phyloP scores from a whole-genome alignment of 2,113 vertebrate species.

The Craseonycteris thonglongyai region DNA sequence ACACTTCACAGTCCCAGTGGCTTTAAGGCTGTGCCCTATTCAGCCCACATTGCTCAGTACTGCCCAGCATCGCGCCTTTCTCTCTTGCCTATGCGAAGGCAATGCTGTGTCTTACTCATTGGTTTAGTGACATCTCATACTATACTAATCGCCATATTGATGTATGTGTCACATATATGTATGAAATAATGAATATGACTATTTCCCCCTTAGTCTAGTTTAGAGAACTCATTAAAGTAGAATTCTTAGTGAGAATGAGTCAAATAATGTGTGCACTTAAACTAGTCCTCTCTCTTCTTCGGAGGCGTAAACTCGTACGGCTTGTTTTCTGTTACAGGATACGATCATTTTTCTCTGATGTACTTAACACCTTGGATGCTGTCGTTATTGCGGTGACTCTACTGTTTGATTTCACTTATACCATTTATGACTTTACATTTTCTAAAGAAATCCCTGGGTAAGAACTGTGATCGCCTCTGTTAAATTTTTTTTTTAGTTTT shows the following conservation, averaged over 20 bases:
- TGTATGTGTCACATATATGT: not conserved
- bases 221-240: not conserved
- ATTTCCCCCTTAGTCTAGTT: not conserved
- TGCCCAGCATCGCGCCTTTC: not conserved
- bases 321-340: constrained; percentile 79
- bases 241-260: not conserved
- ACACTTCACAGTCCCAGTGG: not conserved
- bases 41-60: not conserved
- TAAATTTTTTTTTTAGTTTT: not conserved
- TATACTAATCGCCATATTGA: not conserved
- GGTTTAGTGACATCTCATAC: not conserved
- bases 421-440: constrained; percentile 78
- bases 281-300: not conserved
- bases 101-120: not conserved
- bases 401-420: constrained; percentile 83
- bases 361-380: constrained; percentile 87
- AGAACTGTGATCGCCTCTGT: constrained; percentile 21
- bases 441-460: constrained; percentile 87
- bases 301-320: not conserved
- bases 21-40: not conserved
- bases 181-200: not conserved
- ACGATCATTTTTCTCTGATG: constrained; percentile 86
- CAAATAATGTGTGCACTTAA: not conserved
- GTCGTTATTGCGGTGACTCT: constrained; percentile 85
- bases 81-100: not conserved